phyloP scores from a whole-genome alignment of 2,888 invertebrate species.

The Ferdinandea cuprea region DNA sequence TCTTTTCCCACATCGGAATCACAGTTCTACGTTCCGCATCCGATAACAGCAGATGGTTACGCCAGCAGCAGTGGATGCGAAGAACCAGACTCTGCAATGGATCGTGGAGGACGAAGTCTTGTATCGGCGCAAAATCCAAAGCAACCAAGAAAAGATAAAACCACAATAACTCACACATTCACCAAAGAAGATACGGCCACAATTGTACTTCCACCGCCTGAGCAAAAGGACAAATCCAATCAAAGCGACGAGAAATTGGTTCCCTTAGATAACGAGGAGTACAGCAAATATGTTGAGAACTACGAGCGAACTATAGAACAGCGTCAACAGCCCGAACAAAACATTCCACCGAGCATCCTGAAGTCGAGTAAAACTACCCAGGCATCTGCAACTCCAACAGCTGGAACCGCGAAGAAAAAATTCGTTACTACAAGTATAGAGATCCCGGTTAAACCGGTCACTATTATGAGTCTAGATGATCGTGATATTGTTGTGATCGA shows the following conservation, averaged over 20 bases:
- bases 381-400: slow-evolving; percentile 25
- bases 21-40: slow-evolving; percentile 71
- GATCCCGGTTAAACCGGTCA: slow-evolving; percentile 75
- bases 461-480: slow-evolving; percentile 78
- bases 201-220: slow-evolving; percentile 33
- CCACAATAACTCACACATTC: slow-evolving; percentile 36
- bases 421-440: slow-evolving; percentile 33
- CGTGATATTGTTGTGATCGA: slow-evolving; percentile 81
- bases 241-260: slow-evolving; percentile 71
- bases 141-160: slow-evolving; percentile 61
- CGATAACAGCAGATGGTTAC: slow-evolving; percentile 57
- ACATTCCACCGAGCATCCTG: slow-evolving; percentile 76
- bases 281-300: slow-evolving; percentile 76
- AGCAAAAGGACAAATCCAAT: slow-evolving; percentile 59
- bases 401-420: slow-evolving; percentile 51
- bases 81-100: slow-evolving; percentile 67
- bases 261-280: slow-evolving; percentile 76
- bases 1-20: slow-evolving; percentile 60
- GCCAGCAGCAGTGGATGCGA: slow-evolving; percentile 65
- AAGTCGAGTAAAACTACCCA: slow-evolving; percentile 75
- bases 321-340: slow-evolving; percentile 71
- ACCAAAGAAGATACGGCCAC: slow-evolving; percentile 51
- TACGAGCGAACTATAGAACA: slow-evolving; percentile 77
- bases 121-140: slow-evolving; percentile 61
- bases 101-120: slow-evolving; percentile 66